These are phyloP conservation scores for Polyergus mexicanus DNA, from an alignment of 1,140 invertebrate species.

Conservation along the genomic window DNA sequence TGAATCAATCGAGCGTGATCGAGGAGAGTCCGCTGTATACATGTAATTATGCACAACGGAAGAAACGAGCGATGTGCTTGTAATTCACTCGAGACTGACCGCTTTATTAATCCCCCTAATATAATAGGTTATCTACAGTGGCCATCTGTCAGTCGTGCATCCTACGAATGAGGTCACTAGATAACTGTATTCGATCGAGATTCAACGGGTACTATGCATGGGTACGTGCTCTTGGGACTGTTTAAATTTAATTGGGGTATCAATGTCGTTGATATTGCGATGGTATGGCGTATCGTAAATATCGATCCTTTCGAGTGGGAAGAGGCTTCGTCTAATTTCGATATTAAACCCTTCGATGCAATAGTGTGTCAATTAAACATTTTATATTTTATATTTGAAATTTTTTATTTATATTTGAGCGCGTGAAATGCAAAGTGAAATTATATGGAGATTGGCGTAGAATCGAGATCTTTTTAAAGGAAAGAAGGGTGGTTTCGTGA, in stretches of 20 bases:
- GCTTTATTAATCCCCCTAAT: conserved; percentile 38
- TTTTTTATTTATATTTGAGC: background rate
- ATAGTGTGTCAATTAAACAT: background rate
- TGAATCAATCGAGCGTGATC: conserved; percentile 38
- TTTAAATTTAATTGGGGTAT: background rate
- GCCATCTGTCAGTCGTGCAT: conserved; percentile 37
- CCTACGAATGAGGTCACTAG: conserved; percentile 55
- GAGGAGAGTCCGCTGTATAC: conserved; percentile 22
- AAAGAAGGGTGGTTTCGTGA: background rate
- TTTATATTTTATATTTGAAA: background rate
- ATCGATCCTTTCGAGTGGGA: background rate
- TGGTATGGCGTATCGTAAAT: background rate
- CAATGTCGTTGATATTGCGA: background rate
- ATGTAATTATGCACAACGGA: conserved; percentile 47
- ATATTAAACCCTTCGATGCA: background rate
- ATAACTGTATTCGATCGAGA: conserved; percentile 42
- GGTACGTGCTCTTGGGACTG: background rate
- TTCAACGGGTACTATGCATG: background rate
- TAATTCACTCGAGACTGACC: conserved; percentile 29
- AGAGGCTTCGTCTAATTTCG: background rate
- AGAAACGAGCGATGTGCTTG: conserved; percentile 41
- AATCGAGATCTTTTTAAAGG: conserved; percentile 29
- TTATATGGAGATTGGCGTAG: conserved; percentile 4
- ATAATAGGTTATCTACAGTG: conserved; percentile 56
- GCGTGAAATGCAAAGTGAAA: background rate